phyloP scores from a whole-genome alignment of 37 sponge, comb jelly and placozoan genomes.

The Amphimedon queenslandica region DNA sequence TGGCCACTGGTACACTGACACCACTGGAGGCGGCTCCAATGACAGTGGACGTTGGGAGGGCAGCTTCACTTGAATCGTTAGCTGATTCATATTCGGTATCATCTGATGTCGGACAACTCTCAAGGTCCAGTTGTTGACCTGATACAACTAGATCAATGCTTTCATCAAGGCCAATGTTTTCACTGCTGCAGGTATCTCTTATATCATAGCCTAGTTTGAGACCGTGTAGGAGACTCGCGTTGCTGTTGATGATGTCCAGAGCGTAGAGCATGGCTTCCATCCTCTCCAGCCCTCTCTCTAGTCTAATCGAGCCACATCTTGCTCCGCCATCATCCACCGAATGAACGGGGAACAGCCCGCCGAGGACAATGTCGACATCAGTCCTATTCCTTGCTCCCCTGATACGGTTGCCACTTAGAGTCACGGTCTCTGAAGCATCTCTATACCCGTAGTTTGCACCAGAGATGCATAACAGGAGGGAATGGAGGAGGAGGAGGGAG shows the following conservation, averaged over 20 bases:
- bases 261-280: slow-evolving; percentile 92
- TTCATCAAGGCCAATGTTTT: slow-evolving; percentile 68
- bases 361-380: slow-evolving; percentile 64
- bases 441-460: no score
- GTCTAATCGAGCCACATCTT: slow-evolving; percentile 26
- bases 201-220: slow-evolving; percentile 82
- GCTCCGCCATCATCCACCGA: slow-evolving; percentile 13
- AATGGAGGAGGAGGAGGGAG: no score
- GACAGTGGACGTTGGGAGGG: slow-evolving; percentile 33
- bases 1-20: slow-evolving; percentile 65
- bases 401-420: slow-evolving; percentile 24
- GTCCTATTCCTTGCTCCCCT: slow-evolving; percentile 35
- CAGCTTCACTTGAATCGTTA: not conserved
- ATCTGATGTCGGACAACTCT: slow-evolving; percentile 9
- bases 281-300: slow-evolving; percentile 69
- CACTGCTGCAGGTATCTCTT: slow-evolving; percentile 83
- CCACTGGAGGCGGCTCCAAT: slow-evolving; percentile 81
- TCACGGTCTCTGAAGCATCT: not conserved
- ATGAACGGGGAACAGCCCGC: slow-evolving; percentile 87
- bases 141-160: slow-evolving; percentile 66
- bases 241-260: slow-evolving; percentile 59
- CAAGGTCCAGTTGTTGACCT: slow-evolving; percentile 30
- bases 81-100: not conserved
- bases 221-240: slow-evolving; percentile 45
- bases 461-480: no score